These are phyloP conservation scores for Drosophila robusta DNA, from an alignment of 2,888 invertebrate genomes.

Conservation along the genomic window DNA sequence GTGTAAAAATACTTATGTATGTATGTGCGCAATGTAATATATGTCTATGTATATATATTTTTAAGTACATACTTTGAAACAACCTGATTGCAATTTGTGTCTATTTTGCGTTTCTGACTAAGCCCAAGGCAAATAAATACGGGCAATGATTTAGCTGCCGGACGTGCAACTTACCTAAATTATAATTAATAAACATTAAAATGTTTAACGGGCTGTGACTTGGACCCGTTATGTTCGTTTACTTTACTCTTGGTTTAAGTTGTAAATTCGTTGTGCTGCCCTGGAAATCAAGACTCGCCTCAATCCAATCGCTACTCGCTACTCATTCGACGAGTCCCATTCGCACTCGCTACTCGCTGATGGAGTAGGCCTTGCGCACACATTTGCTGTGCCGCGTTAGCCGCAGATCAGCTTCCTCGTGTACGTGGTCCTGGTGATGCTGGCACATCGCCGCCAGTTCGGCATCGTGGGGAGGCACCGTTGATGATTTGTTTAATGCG, in stretches of 20 bases:
- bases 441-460: slow-evolving; percentile 76
- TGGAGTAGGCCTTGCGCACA: slow-evolving; percentile 87
- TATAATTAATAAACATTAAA: slow-evolving; percentile 6
- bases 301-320: not conserved
- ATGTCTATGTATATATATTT: slow-evolving; percentile 17
- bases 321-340: too few species aligned
- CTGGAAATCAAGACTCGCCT: not conserved
- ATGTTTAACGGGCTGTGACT: slow-evolving; percentile 27
- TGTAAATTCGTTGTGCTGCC: slow-evolving; percentile 72
- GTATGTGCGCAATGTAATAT: slow-evolving; percentile 39
- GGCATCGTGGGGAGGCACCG: slow-evolving; percentile 56
- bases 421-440: slow-evolving; percentile 86
- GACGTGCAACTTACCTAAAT: not conserved
- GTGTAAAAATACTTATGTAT: slow-evolving; percentile 45
- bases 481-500: slow-evolving; percentile 91
- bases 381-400: slow-evolving; percentile 93
- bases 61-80: slow-evolving; percentile 61
- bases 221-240: slow-evolving; percentile 3
- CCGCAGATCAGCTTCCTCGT: slow-evolving; percentile 90
- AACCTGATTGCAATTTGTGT: slow-evolving; percentile 65
- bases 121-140: slow-evolving; percentile 3
- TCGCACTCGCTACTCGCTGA: slow-evolving; percentile 86
- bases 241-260: slow-evolving; percentile 4
- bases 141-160: not conserved
- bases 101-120: slow-evolving; percentile 8